A percentile compares a stretch with the other conserved stretches of the same genome.
These are phyloP conservation scores for Anomalospiza imberbis DNA, from an alignment of 2,797 vertebrate genomes.

Conservation along the genomic window DNA sequence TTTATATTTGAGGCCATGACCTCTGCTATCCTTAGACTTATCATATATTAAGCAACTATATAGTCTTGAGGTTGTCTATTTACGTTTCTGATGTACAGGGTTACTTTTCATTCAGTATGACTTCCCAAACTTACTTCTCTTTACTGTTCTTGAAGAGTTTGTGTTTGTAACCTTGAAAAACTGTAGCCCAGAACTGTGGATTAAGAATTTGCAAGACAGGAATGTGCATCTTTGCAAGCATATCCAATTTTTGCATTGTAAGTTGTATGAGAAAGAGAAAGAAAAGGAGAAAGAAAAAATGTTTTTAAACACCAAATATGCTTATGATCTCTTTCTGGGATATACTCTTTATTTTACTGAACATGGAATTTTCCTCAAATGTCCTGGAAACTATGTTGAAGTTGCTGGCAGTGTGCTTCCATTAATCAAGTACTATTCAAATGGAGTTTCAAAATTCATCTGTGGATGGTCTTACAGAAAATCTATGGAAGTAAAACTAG, in stretches of 20 bases:
- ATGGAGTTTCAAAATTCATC: neutral
- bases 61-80: neutral
- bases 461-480: neutral
- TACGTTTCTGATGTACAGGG: neutral
- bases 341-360: neutral
- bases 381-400: neutral
- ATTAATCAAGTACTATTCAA: neutral
- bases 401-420: neutral
- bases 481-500: neutral
- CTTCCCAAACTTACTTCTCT: neutral
- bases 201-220: neutral
- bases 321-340: neutral
- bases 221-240: neutral
- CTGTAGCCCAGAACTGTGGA: neutral
- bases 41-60: neutral
- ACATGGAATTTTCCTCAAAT: neutral
- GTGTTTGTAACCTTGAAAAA: neutral
- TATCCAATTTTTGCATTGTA: neutral
- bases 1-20: neutral
- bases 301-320: neutral
- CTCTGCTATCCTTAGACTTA: neutral
- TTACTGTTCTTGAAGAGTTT: neutral
- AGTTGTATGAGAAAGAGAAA: neutral
- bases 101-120: neutral
- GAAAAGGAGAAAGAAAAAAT: neutral